Base-by-base conservation (phyloP, 2,888 invertebrate genomes). In the Drosophila gaucha region DNA sequence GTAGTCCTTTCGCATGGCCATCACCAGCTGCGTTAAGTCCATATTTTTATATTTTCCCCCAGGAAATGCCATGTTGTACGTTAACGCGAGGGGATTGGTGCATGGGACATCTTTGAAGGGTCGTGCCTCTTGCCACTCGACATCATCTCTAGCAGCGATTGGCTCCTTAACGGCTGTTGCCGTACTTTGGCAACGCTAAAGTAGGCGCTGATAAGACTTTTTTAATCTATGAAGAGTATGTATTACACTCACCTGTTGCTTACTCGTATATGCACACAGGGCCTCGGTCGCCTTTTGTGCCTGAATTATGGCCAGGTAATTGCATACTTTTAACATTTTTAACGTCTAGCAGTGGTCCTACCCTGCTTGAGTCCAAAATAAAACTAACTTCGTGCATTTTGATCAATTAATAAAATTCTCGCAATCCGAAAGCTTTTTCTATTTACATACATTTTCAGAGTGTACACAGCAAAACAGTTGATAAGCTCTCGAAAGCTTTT, bases 1-100 rank as follows among this genome's bases (percentile, higher is more conserved):
- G 51, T 91, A 80, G 16, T 88, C 84, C 12, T 76, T 3, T 0
- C 56, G 67, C 50, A 84, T 47, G 3, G 60, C 71, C 30, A 67
- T 0, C 6, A 88, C 6, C 16, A 87, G 1, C 6, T 86, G 28
- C 0, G 55, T 20, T 0, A 74, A 1, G 8, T 89, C 83, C 52
- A 76, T 22, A 0, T 87, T 82, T 10, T 67, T 74, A 24, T 86
- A 90, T 24, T 67, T 86, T 1, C 91, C 91, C 2, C 90, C 89
- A 0, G 91, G 90, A 14, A 91, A 38, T 1, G 55, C 24, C 35
- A 60, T 60, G 1, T 74, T 74, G 8, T 46, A 43, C 0, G 80
- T 16, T 0, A 89, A n/a, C 0, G 47, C 28, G 0, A 88, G 30
- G 28, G 14, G n/a, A 18, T 65, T 62, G 4, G 68, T 50, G 0